Evolutionary conservation across 2,888 invertebrate genomes (phyloP), one percentile per base, ranked within the genome.

Genomic region (Drosophila mulleri): DNA sequence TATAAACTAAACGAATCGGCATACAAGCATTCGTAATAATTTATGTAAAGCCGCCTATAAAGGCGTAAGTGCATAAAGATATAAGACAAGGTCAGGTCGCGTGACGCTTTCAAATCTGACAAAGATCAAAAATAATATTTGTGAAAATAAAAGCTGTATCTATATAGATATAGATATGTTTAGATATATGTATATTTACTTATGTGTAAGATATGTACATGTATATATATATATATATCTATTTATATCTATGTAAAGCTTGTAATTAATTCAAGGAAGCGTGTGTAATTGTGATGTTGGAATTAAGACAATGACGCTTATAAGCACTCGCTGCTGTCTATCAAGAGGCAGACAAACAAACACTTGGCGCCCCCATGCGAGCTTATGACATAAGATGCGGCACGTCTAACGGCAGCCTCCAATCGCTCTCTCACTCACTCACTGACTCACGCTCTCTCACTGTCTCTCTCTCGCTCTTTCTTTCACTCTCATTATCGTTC

Each of bases 311-410:
- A 81, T 86, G 76, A 57, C 65, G 70, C 63, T 75, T 64, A 63
- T 72, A 72, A 68, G 67, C 72, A 72, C 68, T 81, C 67, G 39
- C 74, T 70, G 59, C 60, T 72, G 73, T 88, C 73, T 86, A 75
- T 80, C 56, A 64, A 73, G 59, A 67, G 3, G 63, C 52, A 84
- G 45, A 47, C 50, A 50, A 48, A 61, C 48, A 64, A 65, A 45
- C 67, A 67, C 45, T 56, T 67, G 68, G 83, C 67, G 69, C 65
- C 73, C 54, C 65, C 80, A 44, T 71, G 61, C 75, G 65, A 76
- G 63, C 78, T 59, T 66, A 89, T 91, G 91, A 91, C 91, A 91
- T 91, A 91, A 91, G 85, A 78, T 26, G 41, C 41, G 69, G 47
- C 66, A 61, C 52, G 72, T 85, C 85, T 78, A 80, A 70, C 71